Conservation (phyloP, 2,113 vertebrate species). For the Rattus rattus region DNA sequence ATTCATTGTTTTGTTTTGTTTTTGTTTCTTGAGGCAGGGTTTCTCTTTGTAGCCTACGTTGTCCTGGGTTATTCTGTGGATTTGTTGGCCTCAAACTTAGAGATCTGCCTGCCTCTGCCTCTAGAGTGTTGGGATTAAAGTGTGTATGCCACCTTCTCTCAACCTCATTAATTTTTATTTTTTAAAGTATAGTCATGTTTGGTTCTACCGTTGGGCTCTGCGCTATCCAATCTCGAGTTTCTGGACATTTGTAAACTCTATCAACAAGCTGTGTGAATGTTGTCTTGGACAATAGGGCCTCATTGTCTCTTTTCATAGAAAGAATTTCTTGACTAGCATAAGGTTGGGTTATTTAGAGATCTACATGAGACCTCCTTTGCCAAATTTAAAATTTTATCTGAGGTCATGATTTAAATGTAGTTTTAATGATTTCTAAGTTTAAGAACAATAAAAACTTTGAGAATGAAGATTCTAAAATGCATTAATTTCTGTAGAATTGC, state of each 20-base stretch:
- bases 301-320: background rate
- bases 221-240: too few species aligned
- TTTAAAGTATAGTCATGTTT: too few species aligned
- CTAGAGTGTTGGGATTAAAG: too few species aligned
- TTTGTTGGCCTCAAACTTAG: too few species aligned
- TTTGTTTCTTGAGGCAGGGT: too few species aligned
- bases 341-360: background rate
- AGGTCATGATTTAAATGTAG: background rate
- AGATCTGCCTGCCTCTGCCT: too few species aligned
- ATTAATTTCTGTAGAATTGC: background rate
- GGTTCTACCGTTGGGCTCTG: too few species aligned
- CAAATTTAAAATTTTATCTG: background rate
- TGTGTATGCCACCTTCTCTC: too few species aligned
- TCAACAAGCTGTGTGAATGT: background rate
- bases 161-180: too few species aligned
- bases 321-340: background rate
- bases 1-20: too few species aligned
- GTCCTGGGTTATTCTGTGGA: too few species aligned
- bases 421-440: background rate
- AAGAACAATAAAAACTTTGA: background rate
- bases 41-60: too few species aligned
- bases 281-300: background rate
- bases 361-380: background rate
- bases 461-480: background rate
- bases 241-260: background rate